phyloP scores from a whole-genome alignment of 2,888 invertebrate genomes.

The Spodoptera littoralis region DNA sequence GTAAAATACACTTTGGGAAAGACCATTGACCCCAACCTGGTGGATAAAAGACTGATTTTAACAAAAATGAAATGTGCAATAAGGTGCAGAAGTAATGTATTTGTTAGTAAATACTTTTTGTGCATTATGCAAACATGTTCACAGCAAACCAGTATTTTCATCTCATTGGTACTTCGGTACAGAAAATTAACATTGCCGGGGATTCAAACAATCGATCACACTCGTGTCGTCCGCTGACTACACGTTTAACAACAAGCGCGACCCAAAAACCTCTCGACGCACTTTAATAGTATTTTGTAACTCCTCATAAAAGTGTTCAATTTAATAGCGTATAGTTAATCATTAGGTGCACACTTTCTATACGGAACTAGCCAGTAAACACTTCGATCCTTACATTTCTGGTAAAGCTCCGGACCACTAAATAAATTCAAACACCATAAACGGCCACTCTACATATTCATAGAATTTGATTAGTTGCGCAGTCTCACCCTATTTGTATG shows the following conservation, averaged over 20 bases:
- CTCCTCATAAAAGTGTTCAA: constrained; percentile 27
- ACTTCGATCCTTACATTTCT: constrained; percentile 16
- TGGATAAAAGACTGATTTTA: no score
- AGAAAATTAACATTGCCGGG: constrained; percentile 9
- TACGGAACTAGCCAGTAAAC: constrained; percentile 33
- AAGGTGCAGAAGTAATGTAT: no score
- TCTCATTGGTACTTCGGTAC: constrained; percentile 16
- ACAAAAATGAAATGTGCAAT: no score
- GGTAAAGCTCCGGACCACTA: constrained; percentile 11
- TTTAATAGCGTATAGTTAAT: constrained; percentile 12
- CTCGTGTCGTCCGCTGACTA: constrained; percentile 2
- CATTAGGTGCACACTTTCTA: constrained; percentile 39
- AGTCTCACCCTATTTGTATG: constrained; percentile 47
- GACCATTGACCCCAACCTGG: no score
- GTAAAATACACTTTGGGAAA: no score
- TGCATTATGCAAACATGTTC: no score
- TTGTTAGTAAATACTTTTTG: no score
- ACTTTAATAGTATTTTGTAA: constrained; percentile 40
- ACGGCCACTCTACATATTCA: constrained; percentile 48
- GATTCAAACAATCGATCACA: constrained; percentile 29
- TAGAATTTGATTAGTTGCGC: constrained; percentile 47
- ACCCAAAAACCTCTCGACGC: constrained; percentile 30
- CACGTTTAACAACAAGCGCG: constrained; percentile 4
- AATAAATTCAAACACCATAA: constrained; percentile 48
- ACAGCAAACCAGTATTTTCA: constrained; percentile 3